Conservation (phyloP, 2,113 vertebrate genomes). For the Trichechus manatus region DNA sequence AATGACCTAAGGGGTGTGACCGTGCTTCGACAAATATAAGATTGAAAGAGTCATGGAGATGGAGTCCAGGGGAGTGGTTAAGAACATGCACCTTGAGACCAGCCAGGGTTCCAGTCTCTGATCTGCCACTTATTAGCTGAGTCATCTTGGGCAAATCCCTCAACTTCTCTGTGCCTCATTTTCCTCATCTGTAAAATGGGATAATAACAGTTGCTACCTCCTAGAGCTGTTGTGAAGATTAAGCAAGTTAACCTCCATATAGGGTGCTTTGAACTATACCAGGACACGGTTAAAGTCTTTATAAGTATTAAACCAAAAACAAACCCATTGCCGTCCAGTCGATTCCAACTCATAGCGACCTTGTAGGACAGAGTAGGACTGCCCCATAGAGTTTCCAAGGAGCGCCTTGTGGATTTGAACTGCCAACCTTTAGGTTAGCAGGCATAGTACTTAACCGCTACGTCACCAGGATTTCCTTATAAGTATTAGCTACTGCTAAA, state of each 20-base stretch:
- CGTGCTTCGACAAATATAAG: neutral
- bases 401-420: too few relatives aligned
- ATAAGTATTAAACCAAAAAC: neutral
- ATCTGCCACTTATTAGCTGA: neutral
- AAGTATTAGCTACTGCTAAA: neutral
- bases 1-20: neutral
- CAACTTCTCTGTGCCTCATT: too few relatives aligned
- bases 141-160: too few relatives aligned
- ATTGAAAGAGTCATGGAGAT: neutral
- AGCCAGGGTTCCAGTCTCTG: too few relatives aligned
- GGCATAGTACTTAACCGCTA: too few relatives aligned
- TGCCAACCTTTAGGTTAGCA: too few relatives aligned
- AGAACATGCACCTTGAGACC: neutral
- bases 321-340: too few relatives aligned
- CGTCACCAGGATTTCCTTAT: too few relatives aligned
- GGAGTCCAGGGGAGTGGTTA: neutral
- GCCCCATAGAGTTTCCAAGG: too few relatives aligned
- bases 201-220: neutral
- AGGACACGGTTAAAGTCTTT: neutral
- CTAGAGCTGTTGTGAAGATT: neutral
- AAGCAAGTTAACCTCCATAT: rapidly evolving
- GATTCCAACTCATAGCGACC: too few relatives aligned
- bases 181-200: neutral
- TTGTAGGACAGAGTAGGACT: too few relatives aligned
- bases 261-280: neutral